Evolutionary conservation across 2,797 vertebrate genomes (phyloP).

Genomic region (Champsocephalus esox): DNA sequence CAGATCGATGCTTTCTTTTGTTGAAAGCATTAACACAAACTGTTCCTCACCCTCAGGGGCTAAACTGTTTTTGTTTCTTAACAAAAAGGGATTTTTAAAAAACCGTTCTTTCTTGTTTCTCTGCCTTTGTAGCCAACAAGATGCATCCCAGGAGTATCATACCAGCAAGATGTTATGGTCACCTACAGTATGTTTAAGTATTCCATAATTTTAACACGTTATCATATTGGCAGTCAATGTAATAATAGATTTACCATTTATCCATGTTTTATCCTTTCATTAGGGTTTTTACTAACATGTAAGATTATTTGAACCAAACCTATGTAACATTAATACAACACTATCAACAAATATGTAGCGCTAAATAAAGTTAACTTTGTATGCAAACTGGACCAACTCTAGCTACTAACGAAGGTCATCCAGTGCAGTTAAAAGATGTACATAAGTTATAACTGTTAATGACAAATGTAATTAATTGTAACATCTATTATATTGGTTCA

Average conservation of each 20-base stretch:
- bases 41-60: constrained; percentile 43
- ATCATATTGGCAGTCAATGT: background rate
- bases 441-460: too few species aligned
- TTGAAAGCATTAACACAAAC: constrained; percentile 59
- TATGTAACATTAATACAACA: constrained; percentile 1
- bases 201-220: background rate
- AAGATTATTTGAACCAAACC: background rate
- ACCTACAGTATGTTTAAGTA: constrained; percentile 5
- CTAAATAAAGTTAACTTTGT: background rate
- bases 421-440: background rate
- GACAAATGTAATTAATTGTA: too few species aligned
- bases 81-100: constrained; percentile 25
- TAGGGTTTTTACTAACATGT: background rate
- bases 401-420: background rate
- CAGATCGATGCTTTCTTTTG: constrained; percentile 59
- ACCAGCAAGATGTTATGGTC: constrained; percentile 24
- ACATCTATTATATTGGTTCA: background rate
- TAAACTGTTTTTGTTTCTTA: constrained; percentile 41
- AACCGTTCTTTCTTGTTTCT: constrained; percentile 25
- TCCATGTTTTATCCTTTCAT: background rate
- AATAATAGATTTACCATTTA: background rate
- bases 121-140: constrained; percentile 33
- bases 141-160: constrained; percentile 45
- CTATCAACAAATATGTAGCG: background rate
- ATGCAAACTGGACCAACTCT: background rate